Percentiles rank a stretch among this genome's conserved stretches.
phyloP scores from a whole-genome alignment of 2,797 vertebrate genomes.

The Sebastiscus albofasciatus region DNA sequence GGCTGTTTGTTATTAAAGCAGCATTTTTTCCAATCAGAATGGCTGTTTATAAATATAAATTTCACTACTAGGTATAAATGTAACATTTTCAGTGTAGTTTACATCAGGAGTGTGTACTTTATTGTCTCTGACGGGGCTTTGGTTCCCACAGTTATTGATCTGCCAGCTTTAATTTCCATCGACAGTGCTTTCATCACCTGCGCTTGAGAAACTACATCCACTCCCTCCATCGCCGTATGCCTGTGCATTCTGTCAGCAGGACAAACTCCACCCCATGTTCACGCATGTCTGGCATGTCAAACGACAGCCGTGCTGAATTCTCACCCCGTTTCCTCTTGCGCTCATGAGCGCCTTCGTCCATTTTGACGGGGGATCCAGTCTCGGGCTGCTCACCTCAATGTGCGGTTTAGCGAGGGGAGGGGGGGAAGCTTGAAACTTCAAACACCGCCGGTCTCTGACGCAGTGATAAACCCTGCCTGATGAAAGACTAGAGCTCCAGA shows the following conservation, averaged over 20 bases:
- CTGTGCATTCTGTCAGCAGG: conserved; percentile 3
- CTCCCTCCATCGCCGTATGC: neutral
- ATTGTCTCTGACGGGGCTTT: conserved; percentile 44
- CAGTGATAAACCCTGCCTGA: conserved; percentile 68
- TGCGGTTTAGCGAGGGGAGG: conserved; percentile 55
- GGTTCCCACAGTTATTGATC: conserved; percentile 68
- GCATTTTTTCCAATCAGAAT: neutral
- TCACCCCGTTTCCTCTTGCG: neutral
- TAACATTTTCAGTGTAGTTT: neutral
- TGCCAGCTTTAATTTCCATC: conserved; percentile 64
- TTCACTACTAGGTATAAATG: neutral
- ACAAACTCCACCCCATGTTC: conserved; percentile 31
- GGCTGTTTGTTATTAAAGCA: neutral
- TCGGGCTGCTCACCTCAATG: conserved; percentile 55
- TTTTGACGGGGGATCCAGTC: conserved; percentile 41
- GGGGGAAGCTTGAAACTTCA: conserved; percentile 67
- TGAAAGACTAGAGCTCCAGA: conserved; percentile 75
- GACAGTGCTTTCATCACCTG: conserved; percentile 45
- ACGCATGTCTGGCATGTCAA: conserved; percentile 23
- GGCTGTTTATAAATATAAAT: neutral
- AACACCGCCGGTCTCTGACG: conserved; percentile 60
- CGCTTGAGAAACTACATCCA: conserved; percentile 4
- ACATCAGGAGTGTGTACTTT: neutral
- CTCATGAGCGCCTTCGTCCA: conserved; percentile 5
- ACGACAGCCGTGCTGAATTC: conserved; percentile 22